Conservation (phyloP, 2,113 vertebrate species). For the Nanger granti region DNA sequence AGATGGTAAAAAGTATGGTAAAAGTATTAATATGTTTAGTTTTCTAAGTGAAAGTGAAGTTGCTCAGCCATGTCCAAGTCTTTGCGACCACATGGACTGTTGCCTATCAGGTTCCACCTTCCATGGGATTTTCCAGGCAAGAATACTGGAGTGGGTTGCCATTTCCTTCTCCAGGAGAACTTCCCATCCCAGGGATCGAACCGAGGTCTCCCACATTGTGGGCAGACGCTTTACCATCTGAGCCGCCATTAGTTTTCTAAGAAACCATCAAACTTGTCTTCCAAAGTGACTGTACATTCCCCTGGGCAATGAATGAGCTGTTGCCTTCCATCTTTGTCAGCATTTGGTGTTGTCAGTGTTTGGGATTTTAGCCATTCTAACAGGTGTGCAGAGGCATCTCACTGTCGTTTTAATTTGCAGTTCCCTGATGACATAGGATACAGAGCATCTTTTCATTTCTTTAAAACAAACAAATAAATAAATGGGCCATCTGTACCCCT, state of each 20-base stretch:
- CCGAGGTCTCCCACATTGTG: not conserved
- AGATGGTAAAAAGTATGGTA: not conserved
- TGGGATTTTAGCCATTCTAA: not conserved
- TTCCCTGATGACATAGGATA: not conserved
- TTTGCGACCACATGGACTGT: not conserved
- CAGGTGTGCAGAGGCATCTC: not conserved
- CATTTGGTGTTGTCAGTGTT: not conserved
- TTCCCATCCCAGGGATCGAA: not conserved
- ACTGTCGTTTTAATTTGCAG: not conserved
- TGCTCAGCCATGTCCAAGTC: not conserved
- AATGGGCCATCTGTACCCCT: not conserved
- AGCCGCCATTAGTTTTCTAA: not conserved
- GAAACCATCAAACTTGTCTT: not conserved
- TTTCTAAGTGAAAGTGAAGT: not conserved
- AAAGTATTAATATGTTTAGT: not conserved
- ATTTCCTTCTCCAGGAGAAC: not conserved
- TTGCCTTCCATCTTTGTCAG: not conserved
- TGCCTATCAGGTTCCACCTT: not conserved
- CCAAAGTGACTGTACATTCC: not conserved
- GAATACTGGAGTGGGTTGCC: not conserved
- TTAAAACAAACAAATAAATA: not conserved
- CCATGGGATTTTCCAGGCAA: not conserved
- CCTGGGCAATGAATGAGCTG: not conserved
- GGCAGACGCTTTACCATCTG: fast-evolving
- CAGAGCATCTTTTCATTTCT: not conserved